Evolutionary conservation across 2,888 invertebrate species (phyloP), one percentile per base, ranked within the genome.

Genomic region (Pristionchus entomophagus): DNA sequence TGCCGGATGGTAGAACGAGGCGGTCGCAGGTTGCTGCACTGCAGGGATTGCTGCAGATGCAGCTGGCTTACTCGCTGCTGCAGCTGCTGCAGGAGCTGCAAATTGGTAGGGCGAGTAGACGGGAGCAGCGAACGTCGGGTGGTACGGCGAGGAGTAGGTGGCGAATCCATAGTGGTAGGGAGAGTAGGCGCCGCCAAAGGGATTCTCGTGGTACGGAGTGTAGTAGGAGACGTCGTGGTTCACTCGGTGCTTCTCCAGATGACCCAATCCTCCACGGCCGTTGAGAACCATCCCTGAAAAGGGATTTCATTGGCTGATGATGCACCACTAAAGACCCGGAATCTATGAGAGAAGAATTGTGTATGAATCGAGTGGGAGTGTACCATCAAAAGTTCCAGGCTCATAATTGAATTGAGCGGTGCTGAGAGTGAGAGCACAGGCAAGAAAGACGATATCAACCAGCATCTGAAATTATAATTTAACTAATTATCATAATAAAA

Each of bases 81-180:
- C 69, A 41, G 41, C 69, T 8, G 38, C 65, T 65, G 69, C 38
- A 4, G 69, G 69, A 6, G 69, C n/a, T 10, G 45, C 45, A 45
- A 45, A 14, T 5, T 22, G 22, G n/a, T 17, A 22, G 5, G 56
- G 56, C 8, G 8, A 22, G n/a, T 17, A 56, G n/a, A n/a, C 5
- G 17, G 17, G 12, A 3, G 65, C 35, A 17, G n/a, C 35, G 12
- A 6, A 26, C 14, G 4, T 22, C 0, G 69, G 69, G 10, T 69
- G 69, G 10, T 69, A 69, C n/a, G n/a, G n/a, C 35, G 69, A 69
- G 0, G 1, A 22, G 41, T 69, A 69, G 17, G 69, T 69, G 41
- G 69, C 69, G 41, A 69, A 69, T 3, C 69, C 69, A 38, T 69
- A 69, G 41, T 69, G 69, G n/a, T 69, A 69, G 22, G 69, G 69